A percentile compares a stretch with the other conserved stretches of the same genome.
These are phyloP conservation scores for Danaus chrysippus DNA, from an alignment of 2,888 invertebrate species.

Conservation along the genomic window DNA sequence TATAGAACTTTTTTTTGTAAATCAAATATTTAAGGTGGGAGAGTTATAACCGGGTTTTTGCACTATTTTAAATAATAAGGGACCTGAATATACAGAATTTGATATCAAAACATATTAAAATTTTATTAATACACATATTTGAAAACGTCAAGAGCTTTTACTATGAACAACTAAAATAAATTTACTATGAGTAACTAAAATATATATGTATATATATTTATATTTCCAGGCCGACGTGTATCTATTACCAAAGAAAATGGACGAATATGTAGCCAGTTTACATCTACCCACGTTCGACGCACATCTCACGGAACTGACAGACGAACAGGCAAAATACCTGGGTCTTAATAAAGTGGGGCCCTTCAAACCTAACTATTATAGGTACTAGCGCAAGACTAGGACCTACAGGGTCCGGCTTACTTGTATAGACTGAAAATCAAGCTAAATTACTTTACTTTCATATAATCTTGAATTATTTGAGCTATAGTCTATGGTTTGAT, in stretches of 20 bases:
- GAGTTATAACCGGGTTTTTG: too few species aligned
- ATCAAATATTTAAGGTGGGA: too few species aligned
- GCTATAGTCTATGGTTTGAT: too few species aligned
- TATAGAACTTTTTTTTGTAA: too few species aligned
- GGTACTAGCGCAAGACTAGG: slow-evolving; percentile 78
- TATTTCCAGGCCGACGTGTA: slow-evolving; percentile 90
- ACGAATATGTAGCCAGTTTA: slow-evolving; percentile 98
- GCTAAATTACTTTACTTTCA: neutral
- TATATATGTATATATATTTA: neutral
- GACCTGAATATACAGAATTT: too few species aligned
- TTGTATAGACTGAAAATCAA: neutral
- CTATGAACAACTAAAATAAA: too few species aligned
- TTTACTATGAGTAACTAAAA: too few species aligned
- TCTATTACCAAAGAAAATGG: slow-evolving; percentile 98
- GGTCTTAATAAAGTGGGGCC: slow-evolving; percentile 98
- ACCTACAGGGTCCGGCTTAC: slow-evolving; percentile 4
- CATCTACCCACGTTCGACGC: slow-evolving; percentile 99
- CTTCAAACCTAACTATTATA: slow-evolving; percentile 99
- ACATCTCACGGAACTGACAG: slow-evolving; percentile 95
- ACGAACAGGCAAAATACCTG: slow-evolving; percentile 98
- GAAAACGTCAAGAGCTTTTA: too few species aligned
- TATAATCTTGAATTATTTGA: neutral
- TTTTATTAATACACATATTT: too few species aligned
- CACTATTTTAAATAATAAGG: too few species aligned
- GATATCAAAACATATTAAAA: too few species aligned